A percentile compares a stretch with the other conserved stretches of the same genome.
Conservation (phyloP, 64 coral and sea anemone genomes). For the Porites lutea region DNA sequence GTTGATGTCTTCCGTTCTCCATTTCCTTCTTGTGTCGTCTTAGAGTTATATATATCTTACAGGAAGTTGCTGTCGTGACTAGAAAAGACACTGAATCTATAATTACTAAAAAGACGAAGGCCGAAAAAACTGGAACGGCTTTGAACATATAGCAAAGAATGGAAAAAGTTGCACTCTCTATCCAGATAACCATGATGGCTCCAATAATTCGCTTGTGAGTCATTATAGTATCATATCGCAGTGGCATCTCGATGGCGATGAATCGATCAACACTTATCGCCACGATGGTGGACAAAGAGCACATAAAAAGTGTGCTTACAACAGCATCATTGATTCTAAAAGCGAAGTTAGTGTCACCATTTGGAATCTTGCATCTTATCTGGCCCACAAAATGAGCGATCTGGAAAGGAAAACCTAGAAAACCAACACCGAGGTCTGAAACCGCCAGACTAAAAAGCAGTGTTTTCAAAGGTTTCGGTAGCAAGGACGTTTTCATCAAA, state of each 20-base stretch:
- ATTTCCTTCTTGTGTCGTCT: conserved; percentile 1
- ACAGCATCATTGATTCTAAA: neutral
- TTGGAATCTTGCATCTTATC: neutral
- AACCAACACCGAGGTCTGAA: conserved; percentile 10
- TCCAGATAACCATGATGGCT: neutral
- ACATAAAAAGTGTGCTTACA: neutral
- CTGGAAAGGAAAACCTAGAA: neutral
- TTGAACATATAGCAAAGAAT: neutral
- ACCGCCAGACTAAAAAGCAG: conserved; percentile 2
- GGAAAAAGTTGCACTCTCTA: neutral
- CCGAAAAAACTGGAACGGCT: neutral
- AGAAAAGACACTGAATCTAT: neutral
- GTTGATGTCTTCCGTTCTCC: neutral
- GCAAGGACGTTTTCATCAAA: neutral
- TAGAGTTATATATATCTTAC: conserved; percentile 3
- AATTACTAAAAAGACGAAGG: neutral
- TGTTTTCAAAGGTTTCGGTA: neutral
- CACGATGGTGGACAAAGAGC: neutral
- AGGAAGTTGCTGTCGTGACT: neutral
- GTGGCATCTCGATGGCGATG: neutral
- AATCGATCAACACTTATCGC: conserved; percentile 19
- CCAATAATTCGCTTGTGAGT: neutral
- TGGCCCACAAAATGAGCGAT: neutral
- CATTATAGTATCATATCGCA: neutral
- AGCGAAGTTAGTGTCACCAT: neutral